phyloP scores from a whole-genome alignment of 1,140 invertebrate genomes.

The Delia radicum region DNA sequence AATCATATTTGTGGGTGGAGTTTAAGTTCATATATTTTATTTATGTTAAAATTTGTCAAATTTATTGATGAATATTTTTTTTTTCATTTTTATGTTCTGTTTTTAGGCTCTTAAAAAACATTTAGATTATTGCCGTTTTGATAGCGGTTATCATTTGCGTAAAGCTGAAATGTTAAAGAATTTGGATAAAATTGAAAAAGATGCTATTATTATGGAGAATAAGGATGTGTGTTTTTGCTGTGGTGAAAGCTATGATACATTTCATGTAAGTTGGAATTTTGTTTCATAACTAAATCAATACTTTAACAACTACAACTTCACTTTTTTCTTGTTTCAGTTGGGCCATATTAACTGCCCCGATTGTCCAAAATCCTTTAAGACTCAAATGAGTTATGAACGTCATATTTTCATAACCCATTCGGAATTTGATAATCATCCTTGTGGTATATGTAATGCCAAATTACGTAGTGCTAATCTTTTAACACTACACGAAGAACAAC shows the following conservation, averaged over 20 bases:
- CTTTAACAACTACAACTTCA: neutral
- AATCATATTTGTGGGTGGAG: too few species aligned
- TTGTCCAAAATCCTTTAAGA: conserved; percentile 55
- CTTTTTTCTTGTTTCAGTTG: conserved; percentile 32
- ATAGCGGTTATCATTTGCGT: conserved; percentile 49
- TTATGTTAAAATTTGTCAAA: neutral
- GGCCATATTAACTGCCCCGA: conserved; percentile 54
- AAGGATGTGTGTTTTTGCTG: conserved; percentile 53
- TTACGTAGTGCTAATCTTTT: conserved; percentile 44
- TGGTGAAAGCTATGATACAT: conserved; percentile 51
- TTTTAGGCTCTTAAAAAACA: conserved; percentile 46
- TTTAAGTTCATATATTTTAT: neutral
- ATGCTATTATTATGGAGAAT: conserved; percentile 48
- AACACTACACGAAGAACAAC: conserved; percentile 48
- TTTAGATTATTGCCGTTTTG: conserved; percentile 49
- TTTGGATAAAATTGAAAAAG: conserved; percentile 53
- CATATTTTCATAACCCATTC: conserved; percentile 54
- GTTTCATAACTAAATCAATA: neutral
- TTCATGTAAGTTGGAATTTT: conserved; percentile 40
- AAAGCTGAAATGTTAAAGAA: conserved; percentile 52
- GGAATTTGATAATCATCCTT: conserved; percentile 43
- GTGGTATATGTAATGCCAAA: conserved; percentile 52
- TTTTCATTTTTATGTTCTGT: neutral
- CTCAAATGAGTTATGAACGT: conserved; percentile 50
- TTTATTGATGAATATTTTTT: neutral